Evolutionary conservation across 2,113 vertebrate genomes (phyloP).

Genomic region (Seriola quinqueradiata): DNA sequence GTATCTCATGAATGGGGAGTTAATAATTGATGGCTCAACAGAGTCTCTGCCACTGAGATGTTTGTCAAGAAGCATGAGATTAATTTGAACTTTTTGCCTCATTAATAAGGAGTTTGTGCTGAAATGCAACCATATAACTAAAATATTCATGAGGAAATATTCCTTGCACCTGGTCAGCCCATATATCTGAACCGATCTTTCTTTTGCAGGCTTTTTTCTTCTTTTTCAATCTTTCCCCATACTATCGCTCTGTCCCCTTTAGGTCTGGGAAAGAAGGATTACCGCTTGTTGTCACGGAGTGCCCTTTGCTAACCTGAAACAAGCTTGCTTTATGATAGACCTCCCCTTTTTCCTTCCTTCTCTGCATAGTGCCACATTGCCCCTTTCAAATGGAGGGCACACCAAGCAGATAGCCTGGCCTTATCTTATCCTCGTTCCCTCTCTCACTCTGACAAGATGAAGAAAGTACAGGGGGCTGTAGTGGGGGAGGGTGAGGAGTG

Average conservation of each 20-base stretch:
- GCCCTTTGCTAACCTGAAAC: slow-evolving; percentile 67
- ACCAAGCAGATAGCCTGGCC: slow-evolving; percentile 61
- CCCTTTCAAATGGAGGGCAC: slow-evolving; percentile 72
- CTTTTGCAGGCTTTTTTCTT: slow-evolving; percentile 18
- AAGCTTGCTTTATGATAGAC: slow-evolving; percentile 68
- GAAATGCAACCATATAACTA: slow-evolving; percentile 7
- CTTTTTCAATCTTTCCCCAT: slow-evolving; percentile 12
- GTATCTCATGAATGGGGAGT: slow-evolving; percentile 4
- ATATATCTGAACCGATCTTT: slow-evolving; percentile 36
- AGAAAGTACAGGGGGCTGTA: slow-evolving; percentile 35
- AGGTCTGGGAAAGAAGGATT: slow-evolving; percentile 58
- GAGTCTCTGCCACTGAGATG: slow-evolving; percentile 3
- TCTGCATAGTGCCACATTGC: slow-evolving; percentile 61
- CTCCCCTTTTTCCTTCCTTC: slow-evolving; percentile 38
- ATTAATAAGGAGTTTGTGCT: slow-evolving; percentile 14
- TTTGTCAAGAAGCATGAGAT: slow-evolving; percentile 22
- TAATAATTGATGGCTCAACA: background rate
- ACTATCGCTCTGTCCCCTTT: slow-evolving; percentile 50
- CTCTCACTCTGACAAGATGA: slow-evolving; percentile 48
- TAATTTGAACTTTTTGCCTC: slow-evolving; percentile 38
- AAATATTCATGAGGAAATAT: slow-evolving; percentile 10
- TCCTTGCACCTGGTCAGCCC: slow-evolving; percentile 23
- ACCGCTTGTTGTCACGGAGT: slow-evolving; percentile 60
- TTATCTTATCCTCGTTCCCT: slow-evolving; percentile 70
- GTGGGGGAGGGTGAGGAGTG: slow-evolving; percentile 35